Conservation (phyloP, 2,888 invertebrate genomes). For the Harpagoxenus sublaevis region DNA sequence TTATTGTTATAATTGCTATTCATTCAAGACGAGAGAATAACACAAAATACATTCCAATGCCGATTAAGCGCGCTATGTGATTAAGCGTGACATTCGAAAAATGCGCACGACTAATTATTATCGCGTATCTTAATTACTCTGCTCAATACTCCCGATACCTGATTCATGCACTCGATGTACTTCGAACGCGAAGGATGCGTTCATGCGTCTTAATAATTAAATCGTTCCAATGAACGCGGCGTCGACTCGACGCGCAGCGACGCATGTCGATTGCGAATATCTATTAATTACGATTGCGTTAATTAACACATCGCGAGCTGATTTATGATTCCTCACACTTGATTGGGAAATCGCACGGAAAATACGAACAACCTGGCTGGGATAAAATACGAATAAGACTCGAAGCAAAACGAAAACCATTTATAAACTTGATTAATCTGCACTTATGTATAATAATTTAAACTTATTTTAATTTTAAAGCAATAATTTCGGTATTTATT, state of each 20-base stretch:
- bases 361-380: neutral
- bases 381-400: neutral
- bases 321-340: neutral
- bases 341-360: constrained; percentile 8
- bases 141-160: neutral
- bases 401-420: neutral
- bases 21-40: neutral
- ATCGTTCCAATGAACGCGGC: neutral
- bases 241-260: neutral
- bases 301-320: neutral
- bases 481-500: neutral
- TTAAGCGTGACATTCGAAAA: neutral
- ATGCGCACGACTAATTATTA: neutral
- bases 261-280: constrained; percentile 10
- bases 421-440: neutral
- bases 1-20: neutral
- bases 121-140: constrained; percentile 19
- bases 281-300: constrained; percentile 17
- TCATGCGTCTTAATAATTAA: neutral
- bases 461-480: neutral
- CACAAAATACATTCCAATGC: neutral
- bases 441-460: neutral
- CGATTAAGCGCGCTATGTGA: neutral
- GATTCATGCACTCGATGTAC: neutral
- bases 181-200: neutral